Evolutionary conservation across 1,140 invertebrate species (phyloP), one percentile per base, ranked within the genome.

Genomic region (Mercenaria mercenaria): DNA sequence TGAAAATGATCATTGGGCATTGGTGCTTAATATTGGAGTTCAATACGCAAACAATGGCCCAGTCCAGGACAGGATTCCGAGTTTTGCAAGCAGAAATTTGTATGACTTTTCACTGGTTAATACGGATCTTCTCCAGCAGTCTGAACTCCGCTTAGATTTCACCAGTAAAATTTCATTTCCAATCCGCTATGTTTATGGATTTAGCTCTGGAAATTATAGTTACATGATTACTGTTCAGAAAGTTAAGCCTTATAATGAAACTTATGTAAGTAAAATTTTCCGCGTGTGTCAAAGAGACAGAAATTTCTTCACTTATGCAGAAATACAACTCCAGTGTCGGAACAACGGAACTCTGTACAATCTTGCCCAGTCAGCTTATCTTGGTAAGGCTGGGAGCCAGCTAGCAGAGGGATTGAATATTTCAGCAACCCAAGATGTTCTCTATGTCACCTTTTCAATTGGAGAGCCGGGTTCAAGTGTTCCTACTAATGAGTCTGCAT

Each of bases 1-100:
- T 97, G 39, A 97, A 97, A 69, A 96, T 97, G 41, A 97, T 97
- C 56, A 89, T 0, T 1, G 98, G 98, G 95, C 87, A 2, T 97
- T 98, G 94, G 99, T 99, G 6, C 98, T 99, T 97, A 99, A 99
- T 96, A 98, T 99, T n/a, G 99, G 98, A 67, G 99, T 99, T 11
- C 99, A 98, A 0, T 99, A 98, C 95, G 99, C 98, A 0, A 97
- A 97, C 29, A 99, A 99, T 93, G 99, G 98, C 98, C 43, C 98
- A 91, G 88, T 90, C 20, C 50, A 92, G 13, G 98, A 99, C 94
- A 98, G 99, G 96, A 98, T 99, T 69, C 99, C 99, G 34, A 98
- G 99, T 1, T 98, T 99, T 72, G 98, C 98, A 92, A 99, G 98
- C 86, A 97, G 99, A 32, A 98, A 98, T 26, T 96, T 99, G 26